Conservation (phyloP, 1,140 invertebrate species). For the Frieseomelitta varia region DNA sequence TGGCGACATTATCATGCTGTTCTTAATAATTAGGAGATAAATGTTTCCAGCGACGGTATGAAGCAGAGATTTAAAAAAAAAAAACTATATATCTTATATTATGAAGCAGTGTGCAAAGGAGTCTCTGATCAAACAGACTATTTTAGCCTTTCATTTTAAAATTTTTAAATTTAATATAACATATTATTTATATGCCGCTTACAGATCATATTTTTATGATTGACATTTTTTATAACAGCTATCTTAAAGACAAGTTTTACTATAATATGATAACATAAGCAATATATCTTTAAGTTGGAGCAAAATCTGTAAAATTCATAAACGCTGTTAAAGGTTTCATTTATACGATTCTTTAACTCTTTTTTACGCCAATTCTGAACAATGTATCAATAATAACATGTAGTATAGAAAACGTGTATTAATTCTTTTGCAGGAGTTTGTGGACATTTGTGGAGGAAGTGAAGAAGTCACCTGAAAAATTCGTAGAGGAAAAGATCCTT, state of each 20-base stretch:
- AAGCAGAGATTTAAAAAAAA: neutral
- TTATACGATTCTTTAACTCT: neutral
- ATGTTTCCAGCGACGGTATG: neutral
- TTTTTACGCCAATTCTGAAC: no score
- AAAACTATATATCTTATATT: neutral
- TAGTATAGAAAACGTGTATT: neutral
- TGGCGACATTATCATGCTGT: neutral
- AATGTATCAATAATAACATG: neutral
- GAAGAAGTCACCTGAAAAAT: conserved; percentile 72
- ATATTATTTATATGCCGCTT: neutral
- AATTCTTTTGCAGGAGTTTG: conserved; percentile 65
- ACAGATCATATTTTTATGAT: neutral
- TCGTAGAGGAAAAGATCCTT: conserved; percentile 54
- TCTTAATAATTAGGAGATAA: neutral
- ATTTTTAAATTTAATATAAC: neutral
- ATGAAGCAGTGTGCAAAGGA: neutral
- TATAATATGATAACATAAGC: no score
- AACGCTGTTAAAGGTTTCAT: neutral
- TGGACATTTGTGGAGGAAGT: conserved; percentile 76
- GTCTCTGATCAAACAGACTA: neutral
- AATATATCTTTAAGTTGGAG: neutral
- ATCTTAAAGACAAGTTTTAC: neutral
- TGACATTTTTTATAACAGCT: neutral
- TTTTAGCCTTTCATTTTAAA: no score
- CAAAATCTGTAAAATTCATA: neutral